These are phyloP conservation scores for Steatocranus sp. DNA, from an alignment of 2,797 vertebrate species.

Conservation along the genomic window DNA sequence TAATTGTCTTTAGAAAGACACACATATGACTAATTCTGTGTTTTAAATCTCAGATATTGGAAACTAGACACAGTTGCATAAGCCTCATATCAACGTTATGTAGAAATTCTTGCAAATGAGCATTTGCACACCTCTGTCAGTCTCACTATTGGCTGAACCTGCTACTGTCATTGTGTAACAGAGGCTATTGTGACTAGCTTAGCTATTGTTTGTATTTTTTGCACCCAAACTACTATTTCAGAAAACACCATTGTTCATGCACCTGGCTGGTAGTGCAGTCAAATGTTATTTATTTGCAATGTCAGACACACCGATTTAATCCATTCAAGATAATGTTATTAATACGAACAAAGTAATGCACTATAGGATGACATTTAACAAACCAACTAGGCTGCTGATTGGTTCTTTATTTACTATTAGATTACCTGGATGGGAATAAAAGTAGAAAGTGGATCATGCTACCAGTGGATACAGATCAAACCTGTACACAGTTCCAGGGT, in stretches of 20 bases:
- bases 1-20: not conserved
- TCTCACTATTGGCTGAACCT: not conserved
- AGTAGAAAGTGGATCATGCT: not conserved
- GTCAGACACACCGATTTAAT: not conserved
- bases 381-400: not conserved
- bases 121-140: not conserved
- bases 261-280: not conserved
- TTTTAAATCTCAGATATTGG: not conserved
- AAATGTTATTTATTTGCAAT: not conserved
- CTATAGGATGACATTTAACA: not conserved
- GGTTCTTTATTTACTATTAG: not conserved
- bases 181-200: not conserved
- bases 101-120: not conserved
- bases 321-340: not conserved
- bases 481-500: not conserved
- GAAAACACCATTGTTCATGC: not conserved
- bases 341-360: not conserved
- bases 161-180: not conserved
- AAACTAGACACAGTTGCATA: not conserved
- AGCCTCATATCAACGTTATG: not conserved
- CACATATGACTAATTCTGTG: not conserved
- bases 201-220: not conserved
- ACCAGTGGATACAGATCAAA: not conserved
- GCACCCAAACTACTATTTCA: not conserved
- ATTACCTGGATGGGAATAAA: not conserved